Conservation (phyloP, 2,113 vertebrate genomes). For the Atlantisia rogersi region DNA sequence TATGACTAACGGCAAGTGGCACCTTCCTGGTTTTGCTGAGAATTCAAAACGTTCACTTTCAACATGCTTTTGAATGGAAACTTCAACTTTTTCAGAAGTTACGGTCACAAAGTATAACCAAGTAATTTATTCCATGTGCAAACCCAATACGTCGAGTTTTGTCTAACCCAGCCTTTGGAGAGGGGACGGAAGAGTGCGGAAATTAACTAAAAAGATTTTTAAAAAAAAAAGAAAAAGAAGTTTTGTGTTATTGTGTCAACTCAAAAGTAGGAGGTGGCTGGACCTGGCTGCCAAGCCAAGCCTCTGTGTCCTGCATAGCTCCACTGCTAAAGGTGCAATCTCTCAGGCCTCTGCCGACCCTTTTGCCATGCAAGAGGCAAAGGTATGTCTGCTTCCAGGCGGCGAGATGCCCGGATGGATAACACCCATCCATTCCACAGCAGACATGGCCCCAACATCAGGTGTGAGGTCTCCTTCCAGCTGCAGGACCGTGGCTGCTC, state of each 20-base stretch:
- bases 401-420: no score
- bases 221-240: no score
- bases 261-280: background rate
- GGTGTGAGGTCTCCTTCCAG: background rate
- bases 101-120: rapidly evolving
- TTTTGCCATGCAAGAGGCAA: background rate
- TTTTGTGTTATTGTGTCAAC: background rate
- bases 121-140: background rate
- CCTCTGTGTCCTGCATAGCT: rapidly evolving
- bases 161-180: background rate
- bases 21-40: background rate
- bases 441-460: rapidly evolving
- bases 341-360: background rate
- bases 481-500: background rate
- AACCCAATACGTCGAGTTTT: background rate
- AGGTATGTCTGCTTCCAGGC: background rate
- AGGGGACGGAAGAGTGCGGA: background rate
- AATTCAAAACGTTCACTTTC: background rate
- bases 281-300: rapidly evolving
- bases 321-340: no score
- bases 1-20: background rate
- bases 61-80: background rate
- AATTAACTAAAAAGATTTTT: no score
- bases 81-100: background rate
- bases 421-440: rapidly evolving